phyloP scores from a whole-genome alignment of 2,797 vertebrate species.

The Crax fasciolata region DNA sequence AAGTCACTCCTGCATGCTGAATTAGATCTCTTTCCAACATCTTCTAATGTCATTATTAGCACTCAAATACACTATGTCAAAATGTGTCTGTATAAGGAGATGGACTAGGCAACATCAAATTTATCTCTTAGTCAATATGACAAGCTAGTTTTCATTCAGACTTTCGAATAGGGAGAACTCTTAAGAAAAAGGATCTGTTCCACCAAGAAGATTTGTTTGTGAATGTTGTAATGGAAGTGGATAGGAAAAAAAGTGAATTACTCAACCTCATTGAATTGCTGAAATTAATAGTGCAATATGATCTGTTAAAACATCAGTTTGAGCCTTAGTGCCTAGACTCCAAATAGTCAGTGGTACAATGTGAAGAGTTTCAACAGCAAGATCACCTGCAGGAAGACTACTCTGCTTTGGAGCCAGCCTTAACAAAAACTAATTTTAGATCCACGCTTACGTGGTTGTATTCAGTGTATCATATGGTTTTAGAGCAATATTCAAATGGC shows the following conservation, averaged over 20 bases:
- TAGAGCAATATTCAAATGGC: neutral
- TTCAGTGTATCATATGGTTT: neutral
- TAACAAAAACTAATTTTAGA: neutral
- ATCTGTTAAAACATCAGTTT: neutral
- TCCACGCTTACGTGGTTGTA: neutral
- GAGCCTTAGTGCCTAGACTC: neutral
- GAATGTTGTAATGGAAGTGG: neutral
- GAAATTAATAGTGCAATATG: neutral
- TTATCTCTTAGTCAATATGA: conserved; percentile 80
- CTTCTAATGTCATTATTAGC: conserved; percentile 91
- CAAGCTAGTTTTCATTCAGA: conserved; percentile 78
- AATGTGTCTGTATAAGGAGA: conserved; percentile 82
- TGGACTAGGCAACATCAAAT: conserved; percentile 77
- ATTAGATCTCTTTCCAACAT: conserved; percentile 87
- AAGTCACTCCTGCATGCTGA: conserved; percentile 86
- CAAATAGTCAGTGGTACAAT: neutral
- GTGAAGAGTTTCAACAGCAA: neutral
- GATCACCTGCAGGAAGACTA: neutral
- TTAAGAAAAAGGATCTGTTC: conserved; percentile 30
- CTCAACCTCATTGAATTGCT: neutral
- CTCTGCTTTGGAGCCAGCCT: neutral
- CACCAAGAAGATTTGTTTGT: conserved; percentile 26
- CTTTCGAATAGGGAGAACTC: conserved; percentile 48
- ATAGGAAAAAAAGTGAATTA: neutral
- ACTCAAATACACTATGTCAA: conserved; percentile 87